phyloP scores from a whole-genome alignment of 2,888 invertebrate species.

The Autographa gamma region DNA sequence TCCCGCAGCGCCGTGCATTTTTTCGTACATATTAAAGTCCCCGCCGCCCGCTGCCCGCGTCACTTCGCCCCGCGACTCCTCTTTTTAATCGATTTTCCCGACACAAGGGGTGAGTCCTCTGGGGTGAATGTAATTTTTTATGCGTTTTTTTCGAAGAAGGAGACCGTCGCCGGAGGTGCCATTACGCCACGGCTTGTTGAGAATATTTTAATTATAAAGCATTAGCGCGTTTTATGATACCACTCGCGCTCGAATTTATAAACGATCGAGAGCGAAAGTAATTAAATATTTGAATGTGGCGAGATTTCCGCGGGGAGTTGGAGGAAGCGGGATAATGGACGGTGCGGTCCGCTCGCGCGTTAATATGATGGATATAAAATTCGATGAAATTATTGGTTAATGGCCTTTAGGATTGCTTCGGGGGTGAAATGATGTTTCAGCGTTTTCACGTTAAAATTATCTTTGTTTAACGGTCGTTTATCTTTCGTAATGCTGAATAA shows the following conservation, averaged over 20 bases:
- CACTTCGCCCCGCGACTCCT: conserved; percentile 85
- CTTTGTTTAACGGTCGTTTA: conserved; percentile 46
- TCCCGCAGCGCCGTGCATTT: conserved; percentile 87
- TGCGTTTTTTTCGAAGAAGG: conserved; percentile 87
- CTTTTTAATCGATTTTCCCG: conserved; percentile 89
- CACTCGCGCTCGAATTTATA: conserved; percentile 87
- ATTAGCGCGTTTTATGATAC: conserved; percentile 89
- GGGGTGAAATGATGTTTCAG: conserved; percentile 72
- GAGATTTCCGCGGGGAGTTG: conserved; percentile 86
- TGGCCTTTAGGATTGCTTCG: conserved; percentile 82
- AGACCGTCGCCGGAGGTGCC: conserved; percentile 88
- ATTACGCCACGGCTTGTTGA: conserved; percentile 90
- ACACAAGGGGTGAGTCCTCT: conserved; percentile 89
- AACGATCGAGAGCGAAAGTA: conserved; percentile 87
- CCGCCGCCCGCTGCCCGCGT: conserved; percentile 76
- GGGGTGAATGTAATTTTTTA: conserved; percentile 90
- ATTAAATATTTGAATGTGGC: conserved; percentile 89
- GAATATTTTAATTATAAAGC: conserved; percentile 90
- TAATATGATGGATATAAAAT: conserved; percentile 87
- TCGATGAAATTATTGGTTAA: conserved; percentile 87
- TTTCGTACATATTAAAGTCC: conserved; percentile 89
- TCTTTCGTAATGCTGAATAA: conserved; percentile 36
- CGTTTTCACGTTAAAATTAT: conserved; percentile 67
- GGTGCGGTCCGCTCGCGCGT: conserved; percentile 75
- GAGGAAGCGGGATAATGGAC: conserved; percentile 81